Percentiles rank a stretch among this genome's conserved stretches.
phyloP scores from a whole-genome alignment of 2,888 invertebrate species.

The Thyatira batis region DNA sequence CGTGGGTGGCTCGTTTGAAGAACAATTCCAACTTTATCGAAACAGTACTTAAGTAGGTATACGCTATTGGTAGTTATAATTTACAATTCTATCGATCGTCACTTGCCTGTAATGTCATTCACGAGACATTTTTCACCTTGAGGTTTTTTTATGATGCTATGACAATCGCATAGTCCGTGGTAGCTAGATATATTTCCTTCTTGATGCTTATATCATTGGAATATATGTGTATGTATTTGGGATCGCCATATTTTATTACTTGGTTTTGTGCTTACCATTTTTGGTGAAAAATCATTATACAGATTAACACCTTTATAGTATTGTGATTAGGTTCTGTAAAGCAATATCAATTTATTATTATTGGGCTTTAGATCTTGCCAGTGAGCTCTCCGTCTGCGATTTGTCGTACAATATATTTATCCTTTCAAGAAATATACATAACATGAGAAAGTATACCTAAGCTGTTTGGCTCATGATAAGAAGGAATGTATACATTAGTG shows the following conservation, averaged over 20 bases:
- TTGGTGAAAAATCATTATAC: no score
- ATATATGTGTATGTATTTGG: no score
- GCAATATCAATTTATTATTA: constrained; percentile 1
- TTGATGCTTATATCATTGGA: neutral
- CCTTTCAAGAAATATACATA: constrained; percentile 7
- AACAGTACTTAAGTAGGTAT: constrained; percentile 26
- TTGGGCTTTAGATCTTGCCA: neutral
- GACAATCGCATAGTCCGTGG: constrained; percentile 40
- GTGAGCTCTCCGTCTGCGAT: constrained; percentile 2
- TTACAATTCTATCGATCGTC: constrained; percentile 73
- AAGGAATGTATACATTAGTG: neutral
- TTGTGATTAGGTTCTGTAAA: no score
- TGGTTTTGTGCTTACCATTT: no score
- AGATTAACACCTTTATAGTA: no score
- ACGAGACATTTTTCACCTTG: constrained; percentile 70
- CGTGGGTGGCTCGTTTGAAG: constrained; percentile 32
- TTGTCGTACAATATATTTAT: constrained; percentile 6
- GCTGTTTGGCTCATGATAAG: constrained; percentile 4
- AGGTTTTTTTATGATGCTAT: constrained; percentile 55
- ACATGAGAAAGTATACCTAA: constrained; percentile 1
- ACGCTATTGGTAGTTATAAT: constrained; percentile 57
- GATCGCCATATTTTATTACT: no score
- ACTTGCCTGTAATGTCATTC: constrained; percentile 59
- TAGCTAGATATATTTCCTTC: constrained; percentile 39
- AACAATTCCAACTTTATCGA: constrained; percentile 22